Evolutionary conservation across 2,797 vertebrate species (phyloP).

Genomic region (Alcedo quadribrachys): DNA sequence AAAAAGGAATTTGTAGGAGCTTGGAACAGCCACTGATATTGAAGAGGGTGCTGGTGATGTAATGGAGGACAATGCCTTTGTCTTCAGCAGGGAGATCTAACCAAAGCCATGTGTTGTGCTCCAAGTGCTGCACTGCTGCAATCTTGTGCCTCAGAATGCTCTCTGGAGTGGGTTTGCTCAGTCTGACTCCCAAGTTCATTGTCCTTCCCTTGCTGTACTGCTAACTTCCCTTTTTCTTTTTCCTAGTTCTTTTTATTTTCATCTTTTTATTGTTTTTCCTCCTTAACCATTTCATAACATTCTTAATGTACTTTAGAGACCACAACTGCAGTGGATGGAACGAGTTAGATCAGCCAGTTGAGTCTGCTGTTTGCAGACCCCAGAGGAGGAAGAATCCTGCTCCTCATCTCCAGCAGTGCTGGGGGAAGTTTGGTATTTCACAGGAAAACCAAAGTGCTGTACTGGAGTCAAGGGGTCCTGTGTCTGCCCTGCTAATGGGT

Average conservation of each 20-base stretch:
- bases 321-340: neutral
- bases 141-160: accelerated
- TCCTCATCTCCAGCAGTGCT: neutral
- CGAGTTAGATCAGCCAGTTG: neutral
- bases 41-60: accelerated
- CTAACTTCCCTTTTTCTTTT: neutral
- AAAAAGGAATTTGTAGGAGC: neutral
- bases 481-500: neutral
- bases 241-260: accelerated
- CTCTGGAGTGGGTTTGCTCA: neutral
- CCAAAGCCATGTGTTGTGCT: accelerated
- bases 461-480: neutral
- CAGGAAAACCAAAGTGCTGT: neutral
- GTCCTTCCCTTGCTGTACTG: accelerated
- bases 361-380: neutral
- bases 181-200: accelerated
- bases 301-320: neutral
- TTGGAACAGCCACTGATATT: neutral
- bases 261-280: neutral
- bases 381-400: neutral
- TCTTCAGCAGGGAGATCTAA: neutral
- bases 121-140: neutral
- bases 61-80: neutral
- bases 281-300: accelerated
- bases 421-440: neutral